Percentiles rank a stretch among this genome's conserved stretches.
Evolutionary conservation across 1,140 invertebrate genomes (phyloP).

Genomic region (Cydia pomonella): DNA sequence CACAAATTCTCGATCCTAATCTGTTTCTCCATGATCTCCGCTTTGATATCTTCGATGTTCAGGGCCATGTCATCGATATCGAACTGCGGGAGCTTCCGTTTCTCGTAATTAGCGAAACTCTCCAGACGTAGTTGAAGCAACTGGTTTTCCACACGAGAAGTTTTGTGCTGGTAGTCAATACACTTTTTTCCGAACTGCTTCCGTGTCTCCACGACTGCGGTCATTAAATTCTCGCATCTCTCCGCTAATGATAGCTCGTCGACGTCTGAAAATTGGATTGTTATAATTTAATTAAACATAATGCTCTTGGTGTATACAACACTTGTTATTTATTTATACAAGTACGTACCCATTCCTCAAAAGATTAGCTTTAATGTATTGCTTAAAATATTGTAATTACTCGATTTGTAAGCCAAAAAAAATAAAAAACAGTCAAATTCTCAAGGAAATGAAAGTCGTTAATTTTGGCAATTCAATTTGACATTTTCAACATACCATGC

Average conservation of each 20-base stretch:
- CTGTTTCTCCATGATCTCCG: constrained; percentile 50
- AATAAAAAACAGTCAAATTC: neutral
- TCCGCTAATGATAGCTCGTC: constrained; percentile 51
- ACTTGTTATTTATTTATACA: neutral
- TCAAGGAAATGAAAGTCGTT: neutral
- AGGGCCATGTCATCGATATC: constrained; percentile 47
- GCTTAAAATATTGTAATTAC: neutral
- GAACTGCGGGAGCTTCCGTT: constrained; percentile 46
- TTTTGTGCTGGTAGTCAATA: constrained; percentile 62
- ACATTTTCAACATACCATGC: neutral
- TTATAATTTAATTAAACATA: neutral
- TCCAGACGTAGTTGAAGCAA: constrained; percentile 60
- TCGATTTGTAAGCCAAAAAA: neutral
- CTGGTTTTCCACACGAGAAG: constrained; percentile 58
- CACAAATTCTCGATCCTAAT: constrained; percentile 52
- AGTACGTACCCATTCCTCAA: neutral
- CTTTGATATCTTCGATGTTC: constrained; percentile 55
- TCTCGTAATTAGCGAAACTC: constrained; percentile 52
- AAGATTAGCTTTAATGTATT: neutral
- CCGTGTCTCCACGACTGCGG: constrained; percentile 63
- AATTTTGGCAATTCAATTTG: neutral
- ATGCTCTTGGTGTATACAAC: neutral
- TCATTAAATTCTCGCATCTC: constrained; percentile 69
- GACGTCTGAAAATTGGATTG: constrained; percentile 42
- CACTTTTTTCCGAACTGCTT: constrained; percentile 67